A percentile compares a stretch with the other conserved stretches of the same genome.
Conservation (phyloP, 2,113 vertebrate species). For the Hyla sarda region DNA sequence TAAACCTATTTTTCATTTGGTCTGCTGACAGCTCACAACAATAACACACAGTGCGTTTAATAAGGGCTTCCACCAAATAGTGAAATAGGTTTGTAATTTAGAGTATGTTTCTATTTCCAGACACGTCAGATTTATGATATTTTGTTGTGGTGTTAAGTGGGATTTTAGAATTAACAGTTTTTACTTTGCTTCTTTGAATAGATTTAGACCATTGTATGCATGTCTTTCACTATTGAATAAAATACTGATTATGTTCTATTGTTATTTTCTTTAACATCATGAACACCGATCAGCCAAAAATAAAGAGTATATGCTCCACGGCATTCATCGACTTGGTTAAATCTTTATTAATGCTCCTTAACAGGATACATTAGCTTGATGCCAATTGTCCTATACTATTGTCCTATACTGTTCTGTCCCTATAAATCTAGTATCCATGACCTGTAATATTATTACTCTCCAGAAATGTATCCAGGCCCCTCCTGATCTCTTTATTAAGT, state of each 20-base stretch:
- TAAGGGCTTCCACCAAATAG: slow-evolving; percentile 78
- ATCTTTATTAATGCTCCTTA: no score
- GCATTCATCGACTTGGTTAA: no score
- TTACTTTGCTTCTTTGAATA: not conserved
- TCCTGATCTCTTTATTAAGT: no score
- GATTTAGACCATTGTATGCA: not conserved
- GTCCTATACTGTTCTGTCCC: no score
- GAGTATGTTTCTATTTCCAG: slow-evolving; percentile 69
- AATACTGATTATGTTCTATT: not conserved
- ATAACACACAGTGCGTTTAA: slow-evolving; percentile 83
- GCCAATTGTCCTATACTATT: no score
- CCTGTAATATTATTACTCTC: no score
- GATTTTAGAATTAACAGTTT: slow-evolving; percentile 60
- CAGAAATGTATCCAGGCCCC: no score
- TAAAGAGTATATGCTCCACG: no score
- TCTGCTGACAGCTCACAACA: slow-evolving; percentile 94
- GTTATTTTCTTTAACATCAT: not conserved
- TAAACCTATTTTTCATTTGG: slow-evolving; percentile 99
- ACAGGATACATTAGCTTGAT: no score
- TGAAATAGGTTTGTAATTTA: slow-evolving; percentile 73
- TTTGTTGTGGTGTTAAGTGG: slow-evolving; percentile 68
- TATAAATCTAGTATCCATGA: no score
- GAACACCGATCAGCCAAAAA: no score
- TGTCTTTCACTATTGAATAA: not conserved
- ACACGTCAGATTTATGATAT: slow-evolving; percentile 79